Base-by-base conservation (phyloP, 2,113 vertebrate genomes). In the Platichthys flesus region DNA sequence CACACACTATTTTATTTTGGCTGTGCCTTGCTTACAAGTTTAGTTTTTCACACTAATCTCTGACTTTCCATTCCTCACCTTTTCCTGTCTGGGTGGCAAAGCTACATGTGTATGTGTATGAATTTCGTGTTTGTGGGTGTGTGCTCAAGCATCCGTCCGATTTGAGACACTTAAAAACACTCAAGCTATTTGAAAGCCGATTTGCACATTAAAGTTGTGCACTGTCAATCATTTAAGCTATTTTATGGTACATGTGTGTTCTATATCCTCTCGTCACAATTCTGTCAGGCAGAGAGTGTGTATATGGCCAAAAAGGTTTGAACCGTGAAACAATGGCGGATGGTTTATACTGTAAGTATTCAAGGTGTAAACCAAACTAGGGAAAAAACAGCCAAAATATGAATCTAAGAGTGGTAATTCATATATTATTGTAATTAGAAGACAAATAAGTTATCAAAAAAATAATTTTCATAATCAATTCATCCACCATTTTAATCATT, bases 51-150 rank as follows among this genome's bases (percentile, higher is more conserved):
- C 71, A 65, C 78, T 74, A 57, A 78, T 81, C 56, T 65, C 76
- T 81, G 52, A 61, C 58, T 70, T 79, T 49, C 21, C 81, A 74
- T 82, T 85, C 63, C 68, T 87, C 54, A 52, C 16, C 60, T 61
- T 63, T 21, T 40, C 51, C 51, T 60, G 45, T 63, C 69, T 74
- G 62, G 31, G 76, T 92, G 88, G 84, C 87, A 92, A 89, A 90
- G 85, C 31, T 83, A 24, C 12, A 0, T 40, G n/a, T 73, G 24
- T 49, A 2, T 51, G 1, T 66, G 40, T 54, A 13, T 45, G 16
- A 20, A 20, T 18, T 51, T 0, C 56, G 61, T 60, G 21, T 63
- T 4, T 68, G 52, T 62, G 0, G 23, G n/a, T 75, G 52, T 56
- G 58, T 61, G 0, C 9, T 57, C 35, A 69, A 67, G 51, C 31